Evolutionary conservation across 2,113 vertebrate species (phyloP).

Genomic region (Poeciliopsis turrubarensis): DNA sequence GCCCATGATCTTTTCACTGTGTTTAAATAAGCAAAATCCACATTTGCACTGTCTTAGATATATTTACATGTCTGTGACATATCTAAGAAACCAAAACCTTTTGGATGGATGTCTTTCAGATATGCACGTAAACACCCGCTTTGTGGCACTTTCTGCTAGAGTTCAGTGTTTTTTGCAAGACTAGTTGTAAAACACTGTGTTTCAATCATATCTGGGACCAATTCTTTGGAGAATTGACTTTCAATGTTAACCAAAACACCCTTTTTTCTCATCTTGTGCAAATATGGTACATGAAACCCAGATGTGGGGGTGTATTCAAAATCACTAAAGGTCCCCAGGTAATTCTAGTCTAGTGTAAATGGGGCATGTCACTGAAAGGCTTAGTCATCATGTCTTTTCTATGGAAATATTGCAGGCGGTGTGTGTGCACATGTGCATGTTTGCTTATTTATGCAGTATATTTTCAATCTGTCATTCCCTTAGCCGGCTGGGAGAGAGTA

Average conservation of each 20-base stretch:
- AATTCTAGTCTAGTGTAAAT: slow-evolving; percentile 43
- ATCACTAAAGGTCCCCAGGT: slow-evolving; percentile 33
- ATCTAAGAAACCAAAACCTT: slow-evolving; percentile 2
- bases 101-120: slow-evolving; percentile 5
- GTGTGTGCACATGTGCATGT: slow-evolving; percentile 22
- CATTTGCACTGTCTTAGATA: slow-evolving; percentile 32
- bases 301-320: slow-evolving; percentile 26
- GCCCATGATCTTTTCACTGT: slow-evolving; percentile 28
- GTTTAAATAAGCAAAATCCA: slow-evolving; percentile 42
- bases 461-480: slow-evolving; percentile 52
- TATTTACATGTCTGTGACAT: background rate
- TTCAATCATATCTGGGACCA: slow-evolving; percentile 10
- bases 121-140: slow-evolving; percentile 19
- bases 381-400: slow-evolving; percentile 53
- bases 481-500: slow-evolving; percentile 3
- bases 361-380: slow-evolving; percentile 41
- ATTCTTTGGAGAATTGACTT: slow-evolving; percentile 3
- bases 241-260: slow-evolving; percentile 11
- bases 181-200: background rate
- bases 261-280: slow-evolving; percentile 22
- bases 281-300: slow-evolving; percentile 12
- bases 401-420: slow-evolving; percentile 37
- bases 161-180: background rate
- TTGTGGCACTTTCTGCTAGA: slow-evolving; percentile 16
- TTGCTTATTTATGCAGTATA: slow-evolving; percentile 37